Percentiles rank a stretch among this genome's conserved stretches.
phyloP scores from a whole-genome alignment of 2,888 invertebrate species.

The Ditula angustiorana region DNA sequence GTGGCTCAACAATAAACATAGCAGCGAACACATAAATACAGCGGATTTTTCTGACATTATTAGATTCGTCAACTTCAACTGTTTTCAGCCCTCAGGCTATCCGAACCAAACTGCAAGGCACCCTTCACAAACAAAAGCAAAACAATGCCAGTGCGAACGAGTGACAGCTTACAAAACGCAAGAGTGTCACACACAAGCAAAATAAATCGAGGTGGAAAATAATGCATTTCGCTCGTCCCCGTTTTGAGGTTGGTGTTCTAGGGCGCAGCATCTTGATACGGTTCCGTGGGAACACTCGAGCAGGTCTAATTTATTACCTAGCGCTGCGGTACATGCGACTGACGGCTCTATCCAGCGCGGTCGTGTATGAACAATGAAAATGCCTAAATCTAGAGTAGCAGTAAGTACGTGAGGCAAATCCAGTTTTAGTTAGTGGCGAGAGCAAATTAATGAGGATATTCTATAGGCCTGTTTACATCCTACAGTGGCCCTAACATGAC shows the following conservation, averaged over 20 bases:
- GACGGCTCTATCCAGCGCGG: slow-evolving; percentile 78
- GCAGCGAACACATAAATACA: too few relatives aligned
- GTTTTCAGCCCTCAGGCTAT: neutral
- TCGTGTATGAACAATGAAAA: slow-evolving; percentile 63
- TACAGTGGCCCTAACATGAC: too few relatives aligned
- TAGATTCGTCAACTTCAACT: neutral
- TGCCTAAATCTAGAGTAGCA: slow-evolving; percentile 52
- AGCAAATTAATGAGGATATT: too few relatives aligned
- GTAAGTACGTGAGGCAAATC: neutral
- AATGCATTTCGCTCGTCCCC: slow-evolving; percentile 76
- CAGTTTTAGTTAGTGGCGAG: neutral
- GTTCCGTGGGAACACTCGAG: slow-evolving; percentile 77
- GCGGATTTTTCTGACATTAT: too few relatives aligned
- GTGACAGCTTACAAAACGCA: slow-evolving; percentile 79
- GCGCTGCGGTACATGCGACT: slow-evolving; percentile 76
- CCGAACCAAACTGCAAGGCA: slow-evolving; percentile 23
- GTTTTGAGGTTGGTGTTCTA: slow-evolving; percentile 62
- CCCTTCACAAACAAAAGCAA: slow-evolving; percentile 48
- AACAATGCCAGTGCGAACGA: slow-evolving; percentile 59
- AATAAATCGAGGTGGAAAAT: slow-evolving; percentile 79
- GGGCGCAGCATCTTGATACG: slow-evolving; percentile 78
- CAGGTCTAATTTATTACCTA: slow-evolving; percentile 79
- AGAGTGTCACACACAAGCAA: slow-evolving; percentile 68
- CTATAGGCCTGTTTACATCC: too few relatives aligned
- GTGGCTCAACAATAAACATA: too few relatives aligned